Percentiles rank a stretch among this genome's conserved stretches.
phyloP scores from a whole-genome alignment of 2,888 invertebrate species.

The Acanthopleura granulata region DNA sequence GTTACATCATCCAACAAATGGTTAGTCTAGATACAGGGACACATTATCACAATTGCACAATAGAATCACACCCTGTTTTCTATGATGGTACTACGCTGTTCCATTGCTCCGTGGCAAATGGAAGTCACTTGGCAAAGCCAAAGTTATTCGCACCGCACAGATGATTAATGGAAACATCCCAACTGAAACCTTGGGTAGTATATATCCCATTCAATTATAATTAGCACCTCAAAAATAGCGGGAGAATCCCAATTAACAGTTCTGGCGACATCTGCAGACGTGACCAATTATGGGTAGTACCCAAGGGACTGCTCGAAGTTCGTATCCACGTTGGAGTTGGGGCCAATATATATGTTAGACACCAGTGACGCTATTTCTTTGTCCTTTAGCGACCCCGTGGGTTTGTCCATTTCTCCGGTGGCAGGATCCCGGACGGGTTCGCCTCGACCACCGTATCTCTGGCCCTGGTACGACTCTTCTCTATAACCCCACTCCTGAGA shows the following conservation, averaged over 20 bases:
- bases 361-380: conserved; percentile 13
- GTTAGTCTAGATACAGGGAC: too few relatives aligned
- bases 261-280: background rate
- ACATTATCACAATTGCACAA: too few relatives aligned
- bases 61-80: too few relatives aligned
- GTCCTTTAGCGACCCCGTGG: conserved; percentile 5
- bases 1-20: too few relatives aligned
- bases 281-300: conserved; percentile 48
- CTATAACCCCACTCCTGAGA: conserved; percentile 12
- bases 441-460: background rate
- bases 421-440: background rate
- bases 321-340: conserved; percentile 22
- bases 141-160: background rate
- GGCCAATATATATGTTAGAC: background rate
- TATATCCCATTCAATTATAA: too few relatives aligned
- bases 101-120: background rate
- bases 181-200: background rate
- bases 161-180: background rate
- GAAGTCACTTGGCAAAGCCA: background rate
- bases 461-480: background rate
- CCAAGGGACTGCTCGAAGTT: conserved; percentile 57
- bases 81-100: too few relatives aligned
- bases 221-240: too few relatives aligned
- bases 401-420: conserved; percentile 6
- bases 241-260: background rate